Base-by-base conservation (phyloP, 2,888 invertebrate species). In the Cremastobaeus sp. region DNA sequence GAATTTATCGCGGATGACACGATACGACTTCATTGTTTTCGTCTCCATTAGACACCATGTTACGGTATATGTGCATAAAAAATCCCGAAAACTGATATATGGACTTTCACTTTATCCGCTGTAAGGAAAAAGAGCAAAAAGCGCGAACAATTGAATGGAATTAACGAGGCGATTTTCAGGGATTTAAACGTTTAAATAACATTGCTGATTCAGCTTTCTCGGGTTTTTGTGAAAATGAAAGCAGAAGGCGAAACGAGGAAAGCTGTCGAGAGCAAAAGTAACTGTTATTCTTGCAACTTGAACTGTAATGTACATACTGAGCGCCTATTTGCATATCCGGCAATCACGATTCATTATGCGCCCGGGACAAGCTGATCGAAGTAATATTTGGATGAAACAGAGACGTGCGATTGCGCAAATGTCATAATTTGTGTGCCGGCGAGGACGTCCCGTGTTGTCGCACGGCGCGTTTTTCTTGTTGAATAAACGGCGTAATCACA, bases 401-500 rank as follows among this genome's bases (percentile, higher is more conserved):
- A n/a, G 37, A 47, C 25, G 21, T n/a, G 15, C 21, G 45, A 60
- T 48, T 35, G 59, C 59, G 28, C 25, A 20, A 57, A 57, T 65
- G 45, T 64, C 41, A 64, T 64, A 54, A 52, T 64, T 64, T 64
- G 52, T 37, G 18, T 11, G 35, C 3, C 48, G 43, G 54, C 17
- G 32, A 41, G 30, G 8, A 50, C 35, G 21, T 30, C 11, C n/a
- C 15, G 9, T 34, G 20, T 39, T 57, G 28, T 57, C 30, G 20
- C 30, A 14, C 12, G 47, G 2, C 14, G 28, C 14, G 25, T 55
- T 66, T 66, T 65, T 66, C 55, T 55, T 48, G 55, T 12, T 47
- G 35, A 66, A 48, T 55, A 65, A 66, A 47, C 48, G 21, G 48
- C 18, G 37, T 65, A 47, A 65, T 65, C 30, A 35, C 54, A 65